Base-by-base conservation (phyloP, 2,113 vertebrate species). In the Prochilodus magdalenae region DNA sequence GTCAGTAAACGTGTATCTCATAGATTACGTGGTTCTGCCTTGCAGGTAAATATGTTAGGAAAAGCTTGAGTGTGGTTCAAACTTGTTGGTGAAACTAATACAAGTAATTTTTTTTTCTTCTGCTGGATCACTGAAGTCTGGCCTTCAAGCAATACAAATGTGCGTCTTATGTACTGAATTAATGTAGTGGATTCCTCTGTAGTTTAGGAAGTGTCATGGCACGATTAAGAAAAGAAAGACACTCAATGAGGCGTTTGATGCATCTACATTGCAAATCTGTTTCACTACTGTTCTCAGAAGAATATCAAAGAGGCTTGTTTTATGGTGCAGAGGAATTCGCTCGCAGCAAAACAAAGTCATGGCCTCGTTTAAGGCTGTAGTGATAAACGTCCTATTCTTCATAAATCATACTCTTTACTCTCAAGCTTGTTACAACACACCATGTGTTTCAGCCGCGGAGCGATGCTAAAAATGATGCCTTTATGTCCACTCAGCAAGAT, bases 81-180 rank as follows among this genome's bases (percentile, higher is more conserved):
- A 87, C 77, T 84, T 91, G 90, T 90, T 89, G 88, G 90, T 93
- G 90, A 93, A 92, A 91, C 90, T 90, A 92, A 85, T 90, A 87
- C 84, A 89, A 85, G 87, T 90, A 90, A n/a, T n/a, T n/a, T 89
- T 92, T 83, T 60, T 86, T 84, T 91, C 88, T 89, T 90, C 18
- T 67, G 36, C 10, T 5, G 12, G 36, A 76, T 33, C 26, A 60
- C 70, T 75, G 70, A 69, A 60, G 51, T 1, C 7, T 81, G 22
- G 13, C 80, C 63, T 76, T 27, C 15, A 4, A 70, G 73, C 73
- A 67, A 69, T 44, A 81, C 29, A 73, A 66, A 82, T 75, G 40
- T 55, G 11, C 26, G 44, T 75, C 47, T 24, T 67, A 49, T 62
- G 47, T 81, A 44, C 29, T 69, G 24, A 70, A 59, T 82, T 76